phyloP scores from a whole-genome alignment of 2,888 invertebrate genomes.

The Plemyria rubiginata region DNA sequence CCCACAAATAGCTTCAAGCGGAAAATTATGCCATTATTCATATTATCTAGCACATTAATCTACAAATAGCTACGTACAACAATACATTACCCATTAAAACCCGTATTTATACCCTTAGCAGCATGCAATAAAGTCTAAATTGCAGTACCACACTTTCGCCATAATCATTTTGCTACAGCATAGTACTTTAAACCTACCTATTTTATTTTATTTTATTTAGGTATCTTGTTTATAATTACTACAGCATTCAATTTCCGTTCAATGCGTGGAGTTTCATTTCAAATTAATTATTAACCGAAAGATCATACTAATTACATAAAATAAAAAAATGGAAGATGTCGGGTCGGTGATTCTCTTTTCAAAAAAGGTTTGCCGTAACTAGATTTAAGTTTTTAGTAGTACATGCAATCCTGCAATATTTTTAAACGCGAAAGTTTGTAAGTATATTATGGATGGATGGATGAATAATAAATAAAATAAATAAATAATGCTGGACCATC shows the following conservation, averaged over 20 bases:
- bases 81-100: slow-evolving; percentile 16
- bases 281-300: slow-evolving; percentile 23
- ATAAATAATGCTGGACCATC: too few relatives aligned
- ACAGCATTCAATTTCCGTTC: slow-evolving; percentile 51
- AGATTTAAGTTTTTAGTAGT: too few relatives aligned
- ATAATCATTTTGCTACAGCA: slow-evolving; percentile 8
- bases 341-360: too few relatives aligned
- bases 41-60: slow-evolving; percentile 31
- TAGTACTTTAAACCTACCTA: slow-evolving; percentile 9
- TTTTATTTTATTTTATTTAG: slow-evolving; percentile 30
- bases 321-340: too few relatives aligned
- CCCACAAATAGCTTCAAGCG: slow-evolving; percentile 18
- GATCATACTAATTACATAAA: too few relatives aligned
- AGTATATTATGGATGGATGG: too few relatives aligned
- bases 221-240: slow-evolving; percentile 42
- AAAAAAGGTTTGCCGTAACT: too few relatives aligned
- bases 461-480: too few relatives aligned
- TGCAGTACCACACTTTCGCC: slow-evolving; percentile 8
- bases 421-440: too few relatives aligned
- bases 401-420: too few relatives aligned
- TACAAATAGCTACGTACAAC: slow-evolving; percentile 21
- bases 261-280: slow-evolving; percentile 47
- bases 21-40: slow-evolving; percentile 27
- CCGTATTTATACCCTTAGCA: slow-evolving; percentile 13
- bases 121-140: slow-evolving; percentile 21